Conservation (phyloP, 2,797 vertebrate genomes). For the Gephyroberyx darwinii region DNA sequence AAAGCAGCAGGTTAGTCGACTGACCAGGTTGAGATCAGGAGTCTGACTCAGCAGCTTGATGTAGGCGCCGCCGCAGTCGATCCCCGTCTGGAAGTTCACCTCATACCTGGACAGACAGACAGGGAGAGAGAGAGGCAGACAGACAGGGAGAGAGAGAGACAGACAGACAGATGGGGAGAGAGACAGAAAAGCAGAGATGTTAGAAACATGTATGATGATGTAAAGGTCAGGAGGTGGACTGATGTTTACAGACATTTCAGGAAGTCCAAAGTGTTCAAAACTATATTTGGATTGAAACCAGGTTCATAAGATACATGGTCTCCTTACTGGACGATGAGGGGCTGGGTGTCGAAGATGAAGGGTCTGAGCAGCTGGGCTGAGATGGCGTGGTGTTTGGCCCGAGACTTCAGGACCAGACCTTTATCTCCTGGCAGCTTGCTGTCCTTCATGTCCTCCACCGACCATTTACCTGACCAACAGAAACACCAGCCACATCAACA, state of each 20-base stretch:
- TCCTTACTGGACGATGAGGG: slow-evolving; percentile 94
- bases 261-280: too few species aligned
- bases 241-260: too few species aligned
- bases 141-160: not conserved
- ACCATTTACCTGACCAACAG: slow-evolving; percentile 89
- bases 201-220: too few species aligned
- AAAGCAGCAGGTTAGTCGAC: slow-evolving; percentile 29
- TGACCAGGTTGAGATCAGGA: slow-evolving; percentile 89
- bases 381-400: slow-evolving; percentile 97
- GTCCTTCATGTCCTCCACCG: slow-evolving; percentile 95
- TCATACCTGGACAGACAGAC: slow-evolving; percentile 85
- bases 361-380: slow-evolving; percentile 89
- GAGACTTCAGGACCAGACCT: slow-evolving; percentile 92
- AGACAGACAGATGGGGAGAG: not conserved
- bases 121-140: not conserved
- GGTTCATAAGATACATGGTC: too few species aligned
- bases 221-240: too few species aligned
- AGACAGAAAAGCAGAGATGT: too few species aligned
- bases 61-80: slow-evolving; percentile 97
- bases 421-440: slow-evolving; percentile 93
- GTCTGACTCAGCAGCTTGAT: slow-evolving; percentile 94
- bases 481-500: not conserved
- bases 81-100: slow-evolving; percentile 97
- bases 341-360: slow-evolving; percentile 90
- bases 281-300: too few species aligned